Base-by-base conservation (phyloP, 2,888 invertebrate species). In the Leucoma salicis region DNA sequence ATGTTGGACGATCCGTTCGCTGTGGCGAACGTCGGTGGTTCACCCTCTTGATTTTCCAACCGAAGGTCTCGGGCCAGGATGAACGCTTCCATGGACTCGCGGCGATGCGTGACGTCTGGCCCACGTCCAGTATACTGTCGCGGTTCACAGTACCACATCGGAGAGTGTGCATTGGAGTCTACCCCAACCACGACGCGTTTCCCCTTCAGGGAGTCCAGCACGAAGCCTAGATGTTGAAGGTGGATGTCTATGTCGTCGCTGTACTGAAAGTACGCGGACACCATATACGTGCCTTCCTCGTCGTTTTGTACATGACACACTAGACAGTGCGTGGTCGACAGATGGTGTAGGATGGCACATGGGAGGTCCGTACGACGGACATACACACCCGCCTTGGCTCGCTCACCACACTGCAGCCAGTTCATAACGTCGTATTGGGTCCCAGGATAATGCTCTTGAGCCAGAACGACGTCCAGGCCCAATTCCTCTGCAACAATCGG, bases 1-100 rank as follows among this genome's bases (percentile, higher is more conserved):
- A 68, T 44, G 18, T 67, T 67, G 0, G 63, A 57, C 12, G 36
- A 14, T 0, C 58, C 61, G 24, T 54, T 54, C 0, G 45, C 12
- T 0, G 46, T 38, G 3, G 18, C 2, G 15, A 59, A 68, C 0
- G 60, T 64, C 0, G 37, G 31, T 0, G 41, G 41, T 5, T 35
- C 13, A 12, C 0, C 14, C 1, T 3, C 11, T 1, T 8, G 1
- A 21, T 6, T 4, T 21, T 1, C 1, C 21, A 8, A 1, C 8
- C 8, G 7, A 8, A 3, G 21, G 1, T 1, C 6, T 8, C 21
- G 1, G n/a, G n/a, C n/a, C n/a, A n/a, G n/a, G n/a, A n/a, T n/a
- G n/a, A n/a, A n/a, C n/a, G n/a, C n/a, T n/a, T n/a, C n/a, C n/a
- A n/a, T n/a, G n/a, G n/a, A n/a, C n/a, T n/a, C n/a, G n/a, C n/a